phyloP scores from a whole-genome alignment of 2,797 vertebrate genomes.

The Clarias pachynema region DNA sequence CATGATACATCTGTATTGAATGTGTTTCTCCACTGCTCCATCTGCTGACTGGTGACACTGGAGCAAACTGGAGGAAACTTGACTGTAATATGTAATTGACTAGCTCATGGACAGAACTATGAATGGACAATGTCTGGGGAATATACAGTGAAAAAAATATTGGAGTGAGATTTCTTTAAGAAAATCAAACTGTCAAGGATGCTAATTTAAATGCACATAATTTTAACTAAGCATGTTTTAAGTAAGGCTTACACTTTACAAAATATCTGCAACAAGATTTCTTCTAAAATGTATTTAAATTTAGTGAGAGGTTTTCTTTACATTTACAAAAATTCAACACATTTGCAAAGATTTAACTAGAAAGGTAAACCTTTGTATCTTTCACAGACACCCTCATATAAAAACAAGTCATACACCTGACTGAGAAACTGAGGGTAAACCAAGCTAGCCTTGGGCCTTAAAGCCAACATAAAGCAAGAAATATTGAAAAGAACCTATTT shows the following conservation, averaged over 20 bases:
- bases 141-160: neutral
- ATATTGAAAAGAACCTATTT: neutral
- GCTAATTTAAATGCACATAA: neutral
- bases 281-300: neutral
- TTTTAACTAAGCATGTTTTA: neutral
- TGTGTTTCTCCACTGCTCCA: conserved; percentile 9
- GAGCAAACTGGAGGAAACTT: neutral
- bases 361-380: neutral
- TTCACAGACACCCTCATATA: neutral
- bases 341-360: neutral
- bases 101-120: neutral
- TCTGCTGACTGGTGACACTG: conserved; percentile 5
- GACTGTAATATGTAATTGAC: neutral
- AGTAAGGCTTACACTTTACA: neutral
- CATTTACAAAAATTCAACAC: neutral
- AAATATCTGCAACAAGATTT: neutral
- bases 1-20: conserved; percentile 19
- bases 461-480: neutral
- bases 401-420: neutral
- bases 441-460: neutral
- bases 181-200: neutral
- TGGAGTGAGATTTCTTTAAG: neutral
- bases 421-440: neutral
- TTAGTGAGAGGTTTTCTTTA: neutral
- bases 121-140: no score